Conservation (phyloP, 2,113 vertebrate species). For the Tragelaphus buxtoni region DNA sequence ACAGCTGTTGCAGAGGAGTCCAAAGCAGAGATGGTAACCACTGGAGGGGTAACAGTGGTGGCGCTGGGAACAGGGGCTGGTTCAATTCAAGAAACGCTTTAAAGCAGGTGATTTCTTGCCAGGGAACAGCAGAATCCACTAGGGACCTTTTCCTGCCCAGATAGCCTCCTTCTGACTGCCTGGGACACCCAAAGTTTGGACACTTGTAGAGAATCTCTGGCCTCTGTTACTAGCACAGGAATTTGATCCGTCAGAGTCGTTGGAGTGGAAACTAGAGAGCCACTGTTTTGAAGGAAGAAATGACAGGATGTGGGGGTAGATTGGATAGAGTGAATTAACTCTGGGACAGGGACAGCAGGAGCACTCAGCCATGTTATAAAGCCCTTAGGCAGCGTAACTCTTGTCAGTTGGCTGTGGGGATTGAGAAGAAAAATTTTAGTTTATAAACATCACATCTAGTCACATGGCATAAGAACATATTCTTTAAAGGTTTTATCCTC, state of each 20-base stretch:
- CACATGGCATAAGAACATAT: neutral
- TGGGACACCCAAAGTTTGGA: neutral
- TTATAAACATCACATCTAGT: constrained; percentile 13
- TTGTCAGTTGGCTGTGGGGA: neutral
- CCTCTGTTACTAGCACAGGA: neutral
- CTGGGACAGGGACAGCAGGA: neutral
- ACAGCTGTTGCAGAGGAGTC: constrained; percentile 18
- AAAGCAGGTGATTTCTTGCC: neutral
- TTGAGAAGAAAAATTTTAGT: neutral
- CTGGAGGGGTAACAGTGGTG: neutral
- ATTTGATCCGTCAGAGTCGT: neutral
- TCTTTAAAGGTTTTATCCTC: neutral
- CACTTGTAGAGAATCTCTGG: neutral
- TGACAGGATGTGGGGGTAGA: neutral
- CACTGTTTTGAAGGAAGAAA: constrained; percentile 15
- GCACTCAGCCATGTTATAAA: constrained; percentile 16
- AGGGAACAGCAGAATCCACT: neutral
- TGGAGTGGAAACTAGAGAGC: constrained; percentile 13
- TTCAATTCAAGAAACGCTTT: neutral
- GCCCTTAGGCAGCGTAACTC: neutral
- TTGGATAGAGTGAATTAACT: neutral
- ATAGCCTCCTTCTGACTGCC: neutral
- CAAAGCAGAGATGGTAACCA: neutral
- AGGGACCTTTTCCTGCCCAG: neutral
- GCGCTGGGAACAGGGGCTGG: neutral